These are phyloP conservation scores for Cottoperca gobio DNA, from an alignment of 2,797 vertebrate species.

Conservation along the genomic window DNA sequence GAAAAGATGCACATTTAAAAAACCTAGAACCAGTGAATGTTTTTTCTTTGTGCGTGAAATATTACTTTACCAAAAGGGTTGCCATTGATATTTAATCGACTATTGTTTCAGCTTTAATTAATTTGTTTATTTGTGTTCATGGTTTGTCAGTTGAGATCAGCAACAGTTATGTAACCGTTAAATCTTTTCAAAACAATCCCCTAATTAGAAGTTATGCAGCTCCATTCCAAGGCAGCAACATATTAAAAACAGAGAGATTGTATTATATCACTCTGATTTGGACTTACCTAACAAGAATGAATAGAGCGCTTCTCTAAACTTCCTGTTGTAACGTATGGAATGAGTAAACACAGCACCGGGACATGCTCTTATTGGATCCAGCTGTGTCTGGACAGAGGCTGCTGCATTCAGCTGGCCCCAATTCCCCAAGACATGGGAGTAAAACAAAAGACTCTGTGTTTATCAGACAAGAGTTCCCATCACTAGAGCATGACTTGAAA, in stretches of 20 bases:
- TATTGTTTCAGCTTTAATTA: neutral
- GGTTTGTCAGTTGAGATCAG: constrained; percentile 6
- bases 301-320: constrained; percentile 51
- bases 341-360: constrained; percentile 62
- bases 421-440: constrained; percentile 62
- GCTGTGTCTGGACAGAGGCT: constrained; percentile 70
- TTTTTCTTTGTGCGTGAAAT: neutral
- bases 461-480: constrained; percentile 61
- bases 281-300: constrained; percentile 1
- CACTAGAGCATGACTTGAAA: constrained; percentile 31
- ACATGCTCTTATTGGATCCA: constrained; percentile 72
- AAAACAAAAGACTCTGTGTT: constrained; percentile 74
- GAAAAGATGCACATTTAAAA: neutral
- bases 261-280: constrained; percentile 13
- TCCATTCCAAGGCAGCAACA: neutral
- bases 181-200: constrained; percentile 13
- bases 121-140: neutral
- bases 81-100: neutral
- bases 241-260: constrained; percentile 10
- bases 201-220: neutral
- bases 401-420: constrained; percentile 64
- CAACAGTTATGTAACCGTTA: neutral
- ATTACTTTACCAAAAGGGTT: neutral
- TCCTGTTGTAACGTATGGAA: constrained; percentile 78
- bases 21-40: neutral